These are phyloP conservation scores for Myotis vivesi DNA, from an alignment of 2,797 vertebrate genomes.

Conservation along the genomic window DNA sequence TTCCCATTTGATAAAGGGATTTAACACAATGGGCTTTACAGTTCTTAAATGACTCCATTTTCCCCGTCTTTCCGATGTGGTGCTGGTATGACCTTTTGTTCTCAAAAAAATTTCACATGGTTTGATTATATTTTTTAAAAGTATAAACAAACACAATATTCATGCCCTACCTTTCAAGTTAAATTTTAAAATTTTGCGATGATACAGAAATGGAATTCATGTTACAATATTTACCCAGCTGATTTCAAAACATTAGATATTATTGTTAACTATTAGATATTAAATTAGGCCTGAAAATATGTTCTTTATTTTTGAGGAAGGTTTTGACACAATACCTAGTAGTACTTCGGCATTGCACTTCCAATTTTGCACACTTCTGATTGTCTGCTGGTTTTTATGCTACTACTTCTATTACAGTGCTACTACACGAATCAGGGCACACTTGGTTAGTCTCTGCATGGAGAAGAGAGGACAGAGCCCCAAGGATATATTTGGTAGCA, in stretches of 20 bases:
- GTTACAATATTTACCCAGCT: not conserved
- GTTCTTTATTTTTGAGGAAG: slow-evolving; percentile 10
- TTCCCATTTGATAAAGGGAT: slow-evolving; percentile 72
- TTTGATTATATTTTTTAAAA: slow-evolving; percentile 69
- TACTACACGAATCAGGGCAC: not conserved
- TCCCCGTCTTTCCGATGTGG: slow-evolving; percentile 61
- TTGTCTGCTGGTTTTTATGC: not conserved
- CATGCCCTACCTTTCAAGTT: not conserved
- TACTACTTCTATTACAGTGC: not conserved
- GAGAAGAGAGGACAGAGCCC: not conserved
- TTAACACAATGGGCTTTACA: slow-evolving; percentile 77
- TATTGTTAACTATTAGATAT: slow-evolving; percentile 24
- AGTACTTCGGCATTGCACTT: not conserved
- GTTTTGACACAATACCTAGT: not conserved
- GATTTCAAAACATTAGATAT: not conserved
- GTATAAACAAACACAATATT: slow-evolving; percentile 14
- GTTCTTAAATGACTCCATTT: slow-evolving; percentile 80
- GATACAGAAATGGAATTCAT: slow-evolving; percentile 40
- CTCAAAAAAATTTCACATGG: slow-evolving; percentile 72
- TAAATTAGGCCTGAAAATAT: slow-evolving; percentile 4
- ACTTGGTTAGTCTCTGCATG: too few relatives aligned
- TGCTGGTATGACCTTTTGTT: slow-evolving; percentile 72
- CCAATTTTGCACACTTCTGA: not conserved
- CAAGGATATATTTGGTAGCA: not conserved
- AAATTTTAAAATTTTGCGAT: slow-evolving; percentile 59